These are phyloP conservation scores for Cricetomys ansorgei DNA, from an alignment of 2,113 vertebrate genomes.

Conservation along the genomic window DNA sequence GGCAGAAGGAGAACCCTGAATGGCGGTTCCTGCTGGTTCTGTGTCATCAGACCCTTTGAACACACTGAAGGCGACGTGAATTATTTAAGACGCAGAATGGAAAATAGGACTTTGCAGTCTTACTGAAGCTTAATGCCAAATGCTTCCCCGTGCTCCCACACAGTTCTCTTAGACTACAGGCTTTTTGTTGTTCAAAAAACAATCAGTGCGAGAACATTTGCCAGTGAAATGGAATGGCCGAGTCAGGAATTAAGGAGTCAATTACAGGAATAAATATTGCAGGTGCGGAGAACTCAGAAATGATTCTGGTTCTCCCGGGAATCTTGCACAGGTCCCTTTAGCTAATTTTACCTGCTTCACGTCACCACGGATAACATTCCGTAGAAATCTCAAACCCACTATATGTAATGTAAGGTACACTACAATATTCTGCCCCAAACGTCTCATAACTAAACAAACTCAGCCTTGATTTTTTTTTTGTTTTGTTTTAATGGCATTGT, in stretches of 20 bases:
- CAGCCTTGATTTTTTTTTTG: neutral
- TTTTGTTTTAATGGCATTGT: neutral
- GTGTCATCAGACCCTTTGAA: conserved; percentile 64
- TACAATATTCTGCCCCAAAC: neutral
- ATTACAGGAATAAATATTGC: neutral
- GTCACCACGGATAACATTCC: neutral
- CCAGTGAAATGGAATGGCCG: neutral
- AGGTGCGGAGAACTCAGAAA: neutral
- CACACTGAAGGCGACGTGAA: conserved; percentile 23
- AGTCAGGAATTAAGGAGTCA: conserved; percentile 10
- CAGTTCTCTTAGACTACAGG: neutral
- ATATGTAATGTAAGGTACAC: neutral
- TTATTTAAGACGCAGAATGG: conserved; percentile 70
- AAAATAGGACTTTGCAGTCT: conserved; percentile 62
- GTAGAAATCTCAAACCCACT: neutral
- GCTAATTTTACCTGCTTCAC: neutral
- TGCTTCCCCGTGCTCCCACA: conserved; percentile 21
- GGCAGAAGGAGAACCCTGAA: conserved; percentile 58
- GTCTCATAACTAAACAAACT: neutral
- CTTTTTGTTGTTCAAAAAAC: neutral
- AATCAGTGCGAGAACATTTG: neutral
- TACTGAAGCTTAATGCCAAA: conserved; percentile 50
- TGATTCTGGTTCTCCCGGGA: conserved; percentile 18
- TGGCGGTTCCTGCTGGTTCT: conserved; percentile 62
- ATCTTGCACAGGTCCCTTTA: neutral